Evolutionary conservation across 2,888 invertebrate genomes (phyloP), one percentile per base, ranked within the genome.

Genomic region (Hirtodrosophila duncani): DNA sequence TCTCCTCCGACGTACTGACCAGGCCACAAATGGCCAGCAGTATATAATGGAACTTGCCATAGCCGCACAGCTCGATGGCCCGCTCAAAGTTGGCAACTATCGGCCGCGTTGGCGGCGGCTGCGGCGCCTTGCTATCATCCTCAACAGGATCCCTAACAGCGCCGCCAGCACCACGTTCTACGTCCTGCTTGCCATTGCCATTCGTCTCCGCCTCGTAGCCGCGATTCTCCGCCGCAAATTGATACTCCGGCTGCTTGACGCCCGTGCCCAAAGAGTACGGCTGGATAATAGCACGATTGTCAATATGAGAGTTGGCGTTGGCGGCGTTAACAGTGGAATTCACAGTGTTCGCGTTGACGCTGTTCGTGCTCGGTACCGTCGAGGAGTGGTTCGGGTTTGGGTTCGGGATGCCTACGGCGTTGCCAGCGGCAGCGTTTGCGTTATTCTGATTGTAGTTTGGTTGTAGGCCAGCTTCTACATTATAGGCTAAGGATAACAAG

Each of bases 1-100:
- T 95, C 90, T 96, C 96, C 90, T 97, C 96, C 87, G 95, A 95
- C 71, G 95, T 95, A 89, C 94, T 94, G 88, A 96, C 96, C 88
- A 96, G 94, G 77, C 97, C 96, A 89, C 96, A 96, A 87, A 97
- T 93, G 85, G 93, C 92, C 89, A 97, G 89, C 85, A 97, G 90
- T 83, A 94, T 89, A 88, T 94, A 94, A 88, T 97, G 96, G 88
- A 96, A 97, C 88, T 93, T 85, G 64, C 85, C 86, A 80, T 86
- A 87, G 34, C 93, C 92, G 84, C 94, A 91, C 88, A 93, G 89
- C 90, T 94, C 94, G 86, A 95, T 95, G 75, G 95, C 95, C 87
- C 91, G 91, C 87, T 95, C 95, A 86, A 95, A 95, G 87, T 94
- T 94, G 87, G 94, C 94, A 86, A 93, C 93, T 75, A 93, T 91